phyloP scores from a whole-genome alignment of 2,797 vertebrate genomes.

The Chaetodon trifasciatus region DNA sequence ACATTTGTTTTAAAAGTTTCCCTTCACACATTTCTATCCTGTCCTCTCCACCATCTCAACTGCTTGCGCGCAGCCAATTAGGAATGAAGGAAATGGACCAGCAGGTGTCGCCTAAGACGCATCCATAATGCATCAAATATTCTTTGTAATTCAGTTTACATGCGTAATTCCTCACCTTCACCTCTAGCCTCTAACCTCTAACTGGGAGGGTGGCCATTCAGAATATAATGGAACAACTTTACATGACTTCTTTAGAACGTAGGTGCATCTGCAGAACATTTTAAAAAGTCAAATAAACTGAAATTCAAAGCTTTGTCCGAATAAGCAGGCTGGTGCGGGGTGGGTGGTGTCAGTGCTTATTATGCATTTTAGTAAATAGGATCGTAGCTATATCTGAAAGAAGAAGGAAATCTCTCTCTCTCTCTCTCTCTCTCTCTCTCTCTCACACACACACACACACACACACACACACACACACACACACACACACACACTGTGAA shows the following conservation, averaged over 20 bases:
- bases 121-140: neutral
- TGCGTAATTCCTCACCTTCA: neutral
- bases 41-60: rapidly evolving
- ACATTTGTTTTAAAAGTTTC: slow-evolving; percentile 8
- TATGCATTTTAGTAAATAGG: neutral
- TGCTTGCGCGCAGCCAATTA: neutral
- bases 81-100: slow-evolving; percentile 28
- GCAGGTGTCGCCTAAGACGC: slow-evolving; percentile 71
- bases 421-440: too few relatives aligned
- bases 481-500: neutral
- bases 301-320: neutral
- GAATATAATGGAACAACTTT: neutral
- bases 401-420: neutral
- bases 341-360: neutral
- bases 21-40: neutral
- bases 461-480: neutral
- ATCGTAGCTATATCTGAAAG: neutral
- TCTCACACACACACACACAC: too few relatives aligned
- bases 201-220: neutral
- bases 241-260: too few relatives aligned
- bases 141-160: neutral
- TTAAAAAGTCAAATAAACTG: neutral
- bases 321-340: neutral
- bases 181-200: neutral
- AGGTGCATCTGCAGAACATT: neutral